These are phyloP conservation scores for Felis chaus DNA, from an alignment of 2,113 vertebrate species.

Conservation along the genomic window DNA sequence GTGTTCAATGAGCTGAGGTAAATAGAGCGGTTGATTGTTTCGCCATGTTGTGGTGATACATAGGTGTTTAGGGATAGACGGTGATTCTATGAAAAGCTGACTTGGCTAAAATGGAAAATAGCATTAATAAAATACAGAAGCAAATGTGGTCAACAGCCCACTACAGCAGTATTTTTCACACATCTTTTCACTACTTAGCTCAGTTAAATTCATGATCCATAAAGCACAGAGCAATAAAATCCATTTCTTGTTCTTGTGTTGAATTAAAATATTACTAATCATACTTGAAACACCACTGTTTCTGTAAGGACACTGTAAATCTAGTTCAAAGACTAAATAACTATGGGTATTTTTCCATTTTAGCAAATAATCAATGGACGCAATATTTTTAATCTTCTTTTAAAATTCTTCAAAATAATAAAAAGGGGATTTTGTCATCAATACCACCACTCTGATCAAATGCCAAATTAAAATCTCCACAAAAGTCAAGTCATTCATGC, in stretches of 20 bases:
- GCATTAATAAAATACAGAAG: slow-evolving; percentile 60
- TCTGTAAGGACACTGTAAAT: neutral
- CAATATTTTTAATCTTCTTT: neutral
- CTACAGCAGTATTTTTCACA: slow-evolving; percentile 66
- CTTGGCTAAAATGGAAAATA: slow-evolving; percentile 69
- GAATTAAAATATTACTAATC: slow-evolving; percentile 76
- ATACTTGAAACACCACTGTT: slow-evolving; percentile 65
- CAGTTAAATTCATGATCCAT: slow-evolving; percentile 82
- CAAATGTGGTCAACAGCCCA: slow-evolving; percentile 71
- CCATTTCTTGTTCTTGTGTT: slow-evolving; percentile 58
- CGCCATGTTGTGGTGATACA: neutral
- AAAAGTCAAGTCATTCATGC: neutral
- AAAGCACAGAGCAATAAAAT: slow-evolving; percentile 77
- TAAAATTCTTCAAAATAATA: slow-evolving; percentile 1
- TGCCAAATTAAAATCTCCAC: neutral
- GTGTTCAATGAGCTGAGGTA: neutral
- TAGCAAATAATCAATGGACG: slow-evolving; percentile 2
- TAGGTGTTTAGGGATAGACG: slow-evolving; percentile 47
- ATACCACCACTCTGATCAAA: neutral
- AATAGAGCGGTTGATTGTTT: slow-evolving; percentile 38
- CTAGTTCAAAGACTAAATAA: slow-evolving; percentile 43
- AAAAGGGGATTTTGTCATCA: neutral
- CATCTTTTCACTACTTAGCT: slow-evolving; percentile 75
- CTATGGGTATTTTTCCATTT: slow-evolving; percentile 57
- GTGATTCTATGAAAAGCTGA: slow-evolving; percentile 69